A percentile compares a stretch with the other conserved stretches of the same genome.
These are phyloP conservation scores for Clistopyga incitator DNA, from an alignment of 2,888 invertebrate species.

Conservation along the genomic window DNA sequence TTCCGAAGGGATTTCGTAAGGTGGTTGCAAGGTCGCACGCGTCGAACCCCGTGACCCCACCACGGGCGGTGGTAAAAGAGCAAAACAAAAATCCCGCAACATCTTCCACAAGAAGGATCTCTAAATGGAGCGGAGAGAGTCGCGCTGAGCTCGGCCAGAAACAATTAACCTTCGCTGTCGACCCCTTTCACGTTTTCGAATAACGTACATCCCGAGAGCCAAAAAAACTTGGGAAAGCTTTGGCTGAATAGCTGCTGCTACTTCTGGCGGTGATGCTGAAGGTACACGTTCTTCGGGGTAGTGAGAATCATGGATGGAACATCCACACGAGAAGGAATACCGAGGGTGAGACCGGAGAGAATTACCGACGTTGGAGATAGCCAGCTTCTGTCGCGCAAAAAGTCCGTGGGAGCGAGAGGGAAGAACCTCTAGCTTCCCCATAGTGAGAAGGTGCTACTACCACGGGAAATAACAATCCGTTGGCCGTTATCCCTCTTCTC, in stretches of 20 bases:
- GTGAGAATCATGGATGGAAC: constrained; percentile 15
- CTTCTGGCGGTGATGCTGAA: not conserved
- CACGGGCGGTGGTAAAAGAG: not conserved
- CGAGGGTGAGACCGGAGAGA: constrained; percentile 17
- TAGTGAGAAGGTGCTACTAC: constrained; percentile 50
- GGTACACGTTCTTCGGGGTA: not conserved
- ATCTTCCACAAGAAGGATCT: constrained; percentile 35
- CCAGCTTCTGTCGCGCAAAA: constrained; percentile 29
- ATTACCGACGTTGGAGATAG: constrained; percentile 57
- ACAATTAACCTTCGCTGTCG: constrained; percentile 68
- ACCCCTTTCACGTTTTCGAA: constrained; percentile 65
- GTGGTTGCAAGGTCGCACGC: constrained; percentile 42
- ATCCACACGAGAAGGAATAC: constrained; percentile 1
- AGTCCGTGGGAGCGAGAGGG: constrained; percentile 5
- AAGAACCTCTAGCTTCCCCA: constrained; percentile 5
- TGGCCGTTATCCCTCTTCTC: constrained; percentile 53
- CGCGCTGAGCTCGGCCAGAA: constrained; percentile 47
- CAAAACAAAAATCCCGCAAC: constrained; percentile 18
- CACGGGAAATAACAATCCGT: constrained; percentile 67
- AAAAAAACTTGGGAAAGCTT: constrained; percentile 65
- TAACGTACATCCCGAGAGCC: constrained; percentile 57
- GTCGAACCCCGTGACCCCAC: constrained; percentile 13
- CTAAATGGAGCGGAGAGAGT: constrained; percentile 41
- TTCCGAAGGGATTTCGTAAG: constrained; percentile 8
- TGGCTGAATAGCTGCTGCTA: constrained; percentile 36